These are phyloP conservation scores for Cichlasoma orientale DNA, from an alignment of 2,797 vertebrate genomes.

Conservation along the genomic window DNA sequence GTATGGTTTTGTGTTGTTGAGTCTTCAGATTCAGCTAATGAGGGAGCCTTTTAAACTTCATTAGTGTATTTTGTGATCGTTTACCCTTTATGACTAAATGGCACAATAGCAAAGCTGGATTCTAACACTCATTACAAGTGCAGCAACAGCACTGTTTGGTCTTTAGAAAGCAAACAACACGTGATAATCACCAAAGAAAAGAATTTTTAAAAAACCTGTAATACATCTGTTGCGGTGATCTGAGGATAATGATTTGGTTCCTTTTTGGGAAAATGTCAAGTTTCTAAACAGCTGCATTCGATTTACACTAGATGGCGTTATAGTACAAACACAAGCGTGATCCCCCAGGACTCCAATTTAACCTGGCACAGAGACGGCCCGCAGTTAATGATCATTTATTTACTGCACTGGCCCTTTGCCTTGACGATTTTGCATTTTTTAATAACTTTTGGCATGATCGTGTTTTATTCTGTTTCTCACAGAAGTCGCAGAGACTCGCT, in stretches of 20 bases:
- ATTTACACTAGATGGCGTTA: constrained; percentile 45
- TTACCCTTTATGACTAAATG: background rate
- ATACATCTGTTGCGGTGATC: background rate
- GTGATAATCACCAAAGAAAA: background rate
- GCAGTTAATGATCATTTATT: background rate
- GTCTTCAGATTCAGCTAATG: background rate
- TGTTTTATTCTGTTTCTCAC: background rate
- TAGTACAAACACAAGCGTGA: background rate
- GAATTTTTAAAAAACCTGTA: background rate
- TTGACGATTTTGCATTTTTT: background rate
- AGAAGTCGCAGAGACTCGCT: background rate
- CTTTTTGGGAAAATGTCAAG: background rate
- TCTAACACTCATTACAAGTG: background rate
- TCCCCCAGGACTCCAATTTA: background rate
- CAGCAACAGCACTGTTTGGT: background rate
- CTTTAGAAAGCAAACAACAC: background rate
- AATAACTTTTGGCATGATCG: background rate
- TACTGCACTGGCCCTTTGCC: background rate
- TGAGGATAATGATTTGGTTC: background rate
- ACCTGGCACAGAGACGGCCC: background rate
- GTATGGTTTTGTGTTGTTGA: background rate
- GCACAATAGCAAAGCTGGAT: background rate
- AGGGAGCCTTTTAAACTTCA: background rate
- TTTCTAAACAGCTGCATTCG: background rate
- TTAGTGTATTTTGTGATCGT: background rate